These are phyloP conservation scores for Tonatia bakeri DNA, from an alignment of 2,113 vertebrate genomes.

Conservation along the genomic window DNA sequence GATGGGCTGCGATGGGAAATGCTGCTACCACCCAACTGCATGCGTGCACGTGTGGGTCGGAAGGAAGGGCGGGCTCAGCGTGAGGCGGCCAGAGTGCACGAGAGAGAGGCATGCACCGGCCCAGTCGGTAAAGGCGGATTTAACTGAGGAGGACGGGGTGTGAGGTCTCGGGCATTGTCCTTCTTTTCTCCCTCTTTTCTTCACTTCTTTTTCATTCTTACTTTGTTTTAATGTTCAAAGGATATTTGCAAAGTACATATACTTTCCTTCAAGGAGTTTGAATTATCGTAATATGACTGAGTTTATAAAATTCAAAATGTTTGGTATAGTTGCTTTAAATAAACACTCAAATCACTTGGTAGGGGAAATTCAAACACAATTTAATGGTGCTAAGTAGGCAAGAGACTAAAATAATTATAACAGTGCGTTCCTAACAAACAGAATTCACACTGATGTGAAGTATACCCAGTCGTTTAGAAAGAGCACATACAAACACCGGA, in stretches of 20 bases:
- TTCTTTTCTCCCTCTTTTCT: too few species aligned
- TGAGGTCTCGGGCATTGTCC: accelerated
- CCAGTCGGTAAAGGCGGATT: background rate
- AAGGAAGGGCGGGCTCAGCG: background rate
- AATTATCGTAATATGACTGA: background rate
- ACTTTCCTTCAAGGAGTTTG: background rate
- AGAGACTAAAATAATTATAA: background rate
- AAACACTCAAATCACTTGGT: background rate
- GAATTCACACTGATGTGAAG: background rate
- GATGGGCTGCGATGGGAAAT: background rate
- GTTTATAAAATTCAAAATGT: background rate
- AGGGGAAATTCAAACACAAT: background rate
- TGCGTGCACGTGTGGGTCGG: background rate
- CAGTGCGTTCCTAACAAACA: background rate
- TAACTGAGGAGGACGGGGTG: accelerated
- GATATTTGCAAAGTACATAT: background rate
- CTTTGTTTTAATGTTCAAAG: background rate
- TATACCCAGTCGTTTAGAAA: background rate
- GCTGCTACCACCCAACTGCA: background rate
- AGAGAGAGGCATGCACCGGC: too few species aligned
- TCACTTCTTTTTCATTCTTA: background rate
- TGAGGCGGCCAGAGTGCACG: background rate
- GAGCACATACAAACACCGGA: background rate
- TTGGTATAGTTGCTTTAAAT: background rate
- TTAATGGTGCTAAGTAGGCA: background rate